A percentile compares a stretch with the other conserved stretches of the same genome.
Evolutionary conservation across 2,797 vertebrate species (phyloP).

Genomic region (Strix occidentalis): DNA sequence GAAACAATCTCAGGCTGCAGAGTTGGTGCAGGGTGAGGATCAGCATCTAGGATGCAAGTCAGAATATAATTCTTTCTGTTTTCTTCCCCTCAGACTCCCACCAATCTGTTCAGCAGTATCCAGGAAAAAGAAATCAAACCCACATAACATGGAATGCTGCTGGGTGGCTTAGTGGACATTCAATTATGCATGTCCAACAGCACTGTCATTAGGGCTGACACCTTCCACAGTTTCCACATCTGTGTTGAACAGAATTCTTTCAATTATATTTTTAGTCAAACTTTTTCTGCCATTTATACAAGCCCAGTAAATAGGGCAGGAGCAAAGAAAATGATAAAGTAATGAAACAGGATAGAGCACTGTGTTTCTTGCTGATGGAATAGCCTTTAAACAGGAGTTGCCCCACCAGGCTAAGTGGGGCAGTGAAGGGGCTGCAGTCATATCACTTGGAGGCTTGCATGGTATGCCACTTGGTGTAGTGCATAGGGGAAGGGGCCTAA

Average conservation of each 20-base stretch:
- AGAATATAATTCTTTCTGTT: not conserved
- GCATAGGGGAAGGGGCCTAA: not conserved
- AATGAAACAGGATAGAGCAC: not conserved
- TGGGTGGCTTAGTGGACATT: not conserved
- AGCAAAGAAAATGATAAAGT: not conserved
- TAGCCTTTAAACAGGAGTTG: not conserved
- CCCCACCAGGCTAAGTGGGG: not conserved
- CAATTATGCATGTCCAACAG: not conserved
- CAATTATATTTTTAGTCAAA: not conserved
- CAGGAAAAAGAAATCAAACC: not conserved
- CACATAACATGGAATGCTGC: not conserved
- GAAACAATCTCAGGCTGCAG: not conserved
- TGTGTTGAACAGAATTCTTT: not conserved
- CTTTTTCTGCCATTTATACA: not conserved
- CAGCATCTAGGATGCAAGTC: not conserved
- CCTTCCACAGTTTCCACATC: not conserved
- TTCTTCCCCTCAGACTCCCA: not conserved
- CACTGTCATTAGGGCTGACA: not conserved
- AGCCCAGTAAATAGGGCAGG: not conserved
- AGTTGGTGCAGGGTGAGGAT: not conserved
- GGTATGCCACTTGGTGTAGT: not conserved
- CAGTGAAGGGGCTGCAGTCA: not conserved
- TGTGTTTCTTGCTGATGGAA: not conserved
- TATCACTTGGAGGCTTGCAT: not conserved
- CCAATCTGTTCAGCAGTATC: constrained; percentile 5